Base-by-base conservation (phyloP, 2,888 invertebrate genomes). In the Macropis europaea region DNA sequence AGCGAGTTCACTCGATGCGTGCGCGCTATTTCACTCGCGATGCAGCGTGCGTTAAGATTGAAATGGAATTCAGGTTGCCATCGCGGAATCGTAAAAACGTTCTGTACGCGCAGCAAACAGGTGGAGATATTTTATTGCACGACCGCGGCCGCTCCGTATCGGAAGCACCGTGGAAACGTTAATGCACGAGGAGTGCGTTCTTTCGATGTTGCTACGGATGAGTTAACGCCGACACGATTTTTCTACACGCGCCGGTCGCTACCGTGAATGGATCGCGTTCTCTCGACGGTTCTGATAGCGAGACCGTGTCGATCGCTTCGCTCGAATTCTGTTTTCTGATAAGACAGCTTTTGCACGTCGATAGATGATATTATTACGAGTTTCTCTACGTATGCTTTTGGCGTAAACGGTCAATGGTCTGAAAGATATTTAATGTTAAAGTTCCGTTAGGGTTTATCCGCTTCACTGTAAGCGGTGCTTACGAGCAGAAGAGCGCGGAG, bases 161-260 rank as follows among this genome's bases (percentile, higher is more conserved):
- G 15, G 0, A 5, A 32, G 26, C n/a, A 24, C 36, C 54, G 40
- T 40, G 54, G 11, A 22, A 28, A 40, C 17, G 36, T 56, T 54
- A 42, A 42, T 32, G 15, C 45, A 19, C 19, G 36, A 9, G 13
- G n/a, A 34, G 9, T 6, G 36, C n/a, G 36, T 34, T 19, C 22
- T 36, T 50, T 28, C 36, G 11, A 17, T 28, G 19, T 11, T 47
- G 30, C 43, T 45, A 59, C 69, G 57, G 64, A 19, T 59, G 57
- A 36, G 22, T 69, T 48, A 32, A 13, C 53, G 42, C 17, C 26
- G 42, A 60, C 62, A 45, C 30, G 53, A 70, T 47, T 60, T 60
- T 63, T 60, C 54, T 60, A 42, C 66, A 53, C 66, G 53, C 59
- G 66, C 48, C 36, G 11, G 53, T 45, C 34, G 30, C 45, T 24